These are phyloP conservation scores for Morpho achilles DNA, from an alignment of 2,888 invertebrate genomes.

Conservation along the genomic window DNA sequence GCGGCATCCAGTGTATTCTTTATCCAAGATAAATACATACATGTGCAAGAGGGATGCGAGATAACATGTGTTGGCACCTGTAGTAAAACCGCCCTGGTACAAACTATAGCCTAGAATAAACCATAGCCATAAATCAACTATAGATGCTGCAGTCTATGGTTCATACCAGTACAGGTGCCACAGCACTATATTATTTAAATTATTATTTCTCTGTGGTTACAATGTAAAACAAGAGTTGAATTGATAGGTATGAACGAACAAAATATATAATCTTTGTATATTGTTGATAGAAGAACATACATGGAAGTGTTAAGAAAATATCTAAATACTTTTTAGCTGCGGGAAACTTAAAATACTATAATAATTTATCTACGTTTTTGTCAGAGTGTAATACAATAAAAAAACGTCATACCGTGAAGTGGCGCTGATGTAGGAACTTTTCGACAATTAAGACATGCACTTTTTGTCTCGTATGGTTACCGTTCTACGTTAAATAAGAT, in stretches of 20 bases:
- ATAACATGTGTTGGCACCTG: no score
- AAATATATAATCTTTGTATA: not conserved
- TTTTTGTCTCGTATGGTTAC: slow-evolving; percentile 24
- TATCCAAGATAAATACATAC: no score
- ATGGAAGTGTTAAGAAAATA: no score
- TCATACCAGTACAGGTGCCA: no score
- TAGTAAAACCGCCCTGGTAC: no score
- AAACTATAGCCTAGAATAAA: no score
- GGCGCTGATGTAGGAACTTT: slow-evolving; percentile 32
- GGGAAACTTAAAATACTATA: no score
- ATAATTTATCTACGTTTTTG: not conserved
- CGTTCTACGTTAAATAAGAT: slow-evolving; percentile 17
- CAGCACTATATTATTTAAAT: slow-evolving; percentile 11
- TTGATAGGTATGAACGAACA: not conserved
- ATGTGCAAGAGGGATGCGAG: no score
- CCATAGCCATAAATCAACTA: no score
- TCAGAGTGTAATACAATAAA: slow-evolving; percentile 10
- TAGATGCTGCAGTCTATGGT: no score
- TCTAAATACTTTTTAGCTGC: no score
- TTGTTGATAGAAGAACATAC: not conserved
- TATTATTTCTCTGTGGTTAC: not conserved
- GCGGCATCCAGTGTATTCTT: no score
- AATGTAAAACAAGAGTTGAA: not conserved
- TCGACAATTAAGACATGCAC: slow-evolving; percentile 21
- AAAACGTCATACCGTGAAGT: slow-evolving; percentile 30